Conservation (phyloP, 2,888 invertebrate species). For the Atethmia centrago region DNA sequence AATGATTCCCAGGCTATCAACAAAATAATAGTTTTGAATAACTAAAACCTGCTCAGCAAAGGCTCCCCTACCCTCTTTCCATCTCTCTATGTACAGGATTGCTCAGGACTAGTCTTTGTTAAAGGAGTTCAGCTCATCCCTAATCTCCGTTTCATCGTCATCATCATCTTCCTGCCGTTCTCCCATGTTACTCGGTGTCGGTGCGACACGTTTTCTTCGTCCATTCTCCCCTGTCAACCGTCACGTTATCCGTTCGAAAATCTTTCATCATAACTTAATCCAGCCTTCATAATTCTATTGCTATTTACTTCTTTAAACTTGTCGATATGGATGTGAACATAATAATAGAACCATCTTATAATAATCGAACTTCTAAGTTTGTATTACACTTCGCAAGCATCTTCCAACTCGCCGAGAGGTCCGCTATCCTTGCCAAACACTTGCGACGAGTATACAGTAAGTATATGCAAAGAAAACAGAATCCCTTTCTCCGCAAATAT, state of each 20-base stretch:
- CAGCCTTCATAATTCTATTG: background rate
- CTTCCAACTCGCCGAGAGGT: background rate
- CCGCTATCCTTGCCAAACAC: conserved; percentile 31
- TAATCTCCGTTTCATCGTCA: background rate
- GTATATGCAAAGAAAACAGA: conserved; percentile 50
- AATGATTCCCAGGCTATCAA: too few species aligned
- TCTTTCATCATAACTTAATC: too few species aligned
- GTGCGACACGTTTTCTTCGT: background rate
- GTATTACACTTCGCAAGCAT: conserved; percentile 12
- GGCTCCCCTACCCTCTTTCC: too few species aligned
- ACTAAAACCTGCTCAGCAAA: background rate
- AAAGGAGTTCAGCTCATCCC: background rate
- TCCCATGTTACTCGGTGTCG: background rate
- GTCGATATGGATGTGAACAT: background rate
- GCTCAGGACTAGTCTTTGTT: background rate
- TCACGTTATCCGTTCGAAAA: background rate
- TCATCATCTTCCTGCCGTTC: too few species aligned
- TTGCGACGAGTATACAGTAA: conserved; percentile 5
- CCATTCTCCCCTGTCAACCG: too few species aligned
- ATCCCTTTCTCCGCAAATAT: conserved; percentile 48
- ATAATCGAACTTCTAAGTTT: conserved; percentile 15
- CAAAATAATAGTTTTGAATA: too few species aligned
- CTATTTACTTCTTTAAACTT: background rate
- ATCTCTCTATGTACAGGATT: background rate
- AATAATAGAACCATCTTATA: background rate